Conservation (phyloP, 2,113 vertebrate species). For the Sylvilagus bachmani region DNA sequence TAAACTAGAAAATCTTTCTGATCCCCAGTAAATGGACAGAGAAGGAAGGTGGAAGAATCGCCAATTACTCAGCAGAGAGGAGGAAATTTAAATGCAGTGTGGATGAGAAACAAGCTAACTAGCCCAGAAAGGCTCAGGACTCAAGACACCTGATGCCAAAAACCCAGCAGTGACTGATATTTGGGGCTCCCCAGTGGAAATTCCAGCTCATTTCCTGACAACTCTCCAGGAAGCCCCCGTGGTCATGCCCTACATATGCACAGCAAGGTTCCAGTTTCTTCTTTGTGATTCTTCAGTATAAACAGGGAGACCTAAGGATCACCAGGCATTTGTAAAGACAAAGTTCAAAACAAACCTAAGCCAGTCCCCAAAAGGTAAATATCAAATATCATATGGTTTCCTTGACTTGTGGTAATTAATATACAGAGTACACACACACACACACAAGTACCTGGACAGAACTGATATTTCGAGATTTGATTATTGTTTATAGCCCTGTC, state of each 20-base stretch:
- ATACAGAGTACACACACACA: no score
- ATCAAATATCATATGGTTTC: no score
- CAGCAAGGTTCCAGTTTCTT: background rate
- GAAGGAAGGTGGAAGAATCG: background rate
- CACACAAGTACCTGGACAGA: no score
- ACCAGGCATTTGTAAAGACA: background rate
- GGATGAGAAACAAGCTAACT: background rate
- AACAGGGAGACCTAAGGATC: background rate
- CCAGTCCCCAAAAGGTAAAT: no score
- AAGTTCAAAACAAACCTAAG: background rate
- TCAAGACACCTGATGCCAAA: background rate
- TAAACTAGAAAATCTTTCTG: slow-evolving; percentile 34
- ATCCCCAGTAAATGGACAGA: background rate
- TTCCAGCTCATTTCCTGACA: background rate
- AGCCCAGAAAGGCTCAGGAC: background rate
- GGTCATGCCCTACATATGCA: background rate
- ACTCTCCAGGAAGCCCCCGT: background rate
- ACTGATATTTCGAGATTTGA: no score
- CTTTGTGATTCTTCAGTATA: background rate
- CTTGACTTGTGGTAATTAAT: no score
- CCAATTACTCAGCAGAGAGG: background rate
- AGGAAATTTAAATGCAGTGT: background rate
- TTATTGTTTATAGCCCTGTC: no score
- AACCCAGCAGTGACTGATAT: background rate
- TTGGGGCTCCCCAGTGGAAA: background rate